Evolutionary conservation across 1,140 invertebrate genomes (phyloP).

Genomic region (Diachasmimorpha longicaudata): DNA sequence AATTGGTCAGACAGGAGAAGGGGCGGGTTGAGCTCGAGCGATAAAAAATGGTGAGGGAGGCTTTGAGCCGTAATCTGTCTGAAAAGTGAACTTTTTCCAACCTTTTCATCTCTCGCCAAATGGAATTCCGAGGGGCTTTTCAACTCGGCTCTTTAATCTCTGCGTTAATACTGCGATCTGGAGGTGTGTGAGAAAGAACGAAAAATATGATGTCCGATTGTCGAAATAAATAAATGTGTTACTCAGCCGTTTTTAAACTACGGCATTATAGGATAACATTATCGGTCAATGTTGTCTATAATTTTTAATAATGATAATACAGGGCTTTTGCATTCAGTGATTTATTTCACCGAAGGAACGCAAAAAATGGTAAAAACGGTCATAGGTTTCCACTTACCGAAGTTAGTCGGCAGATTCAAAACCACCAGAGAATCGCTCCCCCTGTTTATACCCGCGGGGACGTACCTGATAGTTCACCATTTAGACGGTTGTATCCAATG

Average conservation of each 20-base stretch:
- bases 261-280: too few species aligned
- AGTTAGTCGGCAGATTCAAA: too few species aligned
- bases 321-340: too few species aligned
- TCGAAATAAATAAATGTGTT: too few species aligned
- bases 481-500: conserved; percentile 32
- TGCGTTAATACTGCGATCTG: not conserved
- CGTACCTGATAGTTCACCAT: conserved; percentile 2
- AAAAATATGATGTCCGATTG: not conserved
- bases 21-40: not conserved
- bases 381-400: too few species aligned
- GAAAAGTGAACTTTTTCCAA: conserved; percentile 2
- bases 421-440: too few species aligned
- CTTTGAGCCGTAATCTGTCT: not conserved
- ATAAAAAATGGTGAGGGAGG: not conserved
- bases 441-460: not conserved
- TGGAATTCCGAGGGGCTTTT: conserved; percentile 1
- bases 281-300: too few species aligned
- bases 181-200: not conserved
- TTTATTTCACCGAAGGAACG: too few species aligned
- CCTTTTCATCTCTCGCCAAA: conserved; percentile 17
- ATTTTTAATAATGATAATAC: too few species aligned
- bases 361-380: too few species aligned
- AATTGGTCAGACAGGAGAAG: conserved; percentile 29
- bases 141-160: conserved; percentile 10
- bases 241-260: too few species aligned